Base-by-base conservation (phyloP, 2,888 invertebrate genomes). In the Colletes collaris region DNA sequence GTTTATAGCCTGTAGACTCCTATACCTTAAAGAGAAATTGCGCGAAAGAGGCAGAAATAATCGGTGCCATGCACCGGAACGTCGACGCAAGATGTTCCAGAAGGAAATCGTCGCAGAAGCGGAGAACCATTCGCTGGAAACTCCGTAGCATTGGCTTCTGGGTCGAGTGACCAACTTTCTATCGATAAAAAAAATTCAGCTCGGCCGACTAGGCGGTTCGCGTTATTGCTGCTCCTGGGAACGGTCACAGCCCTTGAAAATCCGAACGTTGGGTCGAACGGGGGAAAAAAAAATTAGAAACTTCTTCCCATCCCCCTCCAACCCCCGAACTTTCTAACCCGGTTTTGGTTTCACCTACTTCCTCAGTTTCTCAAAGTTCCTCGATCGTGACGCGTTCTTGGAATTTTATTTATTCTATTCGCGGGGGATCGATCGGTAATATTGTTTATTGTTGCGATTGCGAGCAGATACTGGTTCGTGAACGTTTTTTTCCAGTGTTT, bases 241-340 rank as follows among this genome's bases (percentile, higher is more conserved):
- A 64, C 52, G 46, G 8, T 10, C 19, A 35, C 11, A 68, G 44
- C 59, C 72, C 73, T 78, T 62, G 58, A 53, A 65, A 62, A 66
- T 69, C 59, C 44, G 52, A 6, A 7, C n/a, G 19, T 7, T 11
- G 35, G 52, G 19, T 35, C 27, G 11, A 4, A 46, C 58, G 71
- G 4, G 40, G 40, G 10, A 84, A 85, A 87, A 88, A 16, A 88
- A 87, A 77, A 83, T 85, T 84, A 65, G 87, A 84, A 88, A 85
- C 74, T 63, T 67, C 10, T 6, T 46, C 82, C 79, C 27, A 27
- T 27, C 27, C 27, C 27, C 27, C 27, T 27, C 27, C 27, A 27
- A 46, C 69, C 46, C 75, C 55, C 37, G 53, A 79, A 74, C 86
- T 89, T 88, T 89, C 88, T 83, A 87, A 83, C 76, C 11, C 64